These are phyloP conservation scores for Gibbula magus DNA, from an alignment of 2,888 invertebrate species.

Conservation along the genomic window DNA sequence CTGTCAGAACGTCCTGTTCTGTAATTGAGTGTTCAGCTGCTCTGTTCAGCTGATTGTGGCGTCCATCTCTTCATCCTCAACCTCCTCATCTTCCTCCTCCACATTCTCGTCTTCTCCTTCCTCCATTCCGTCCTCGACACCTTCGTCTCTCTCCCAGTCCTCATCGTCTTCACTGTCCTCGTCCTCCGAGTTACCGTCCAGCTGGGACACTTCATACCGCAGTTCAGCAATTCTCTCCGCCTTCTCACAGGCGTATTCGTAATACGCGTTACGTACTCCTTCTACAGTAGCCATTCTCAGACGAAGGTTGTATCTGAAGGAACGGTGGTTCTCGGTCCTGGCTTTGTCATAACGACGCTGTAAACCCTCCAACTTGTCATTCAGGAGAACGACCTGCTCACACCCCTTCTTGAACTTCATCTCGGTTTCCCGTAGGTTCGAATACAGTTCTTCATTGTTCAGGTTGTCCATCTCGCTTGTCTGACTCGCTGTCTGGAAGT, in stretches of 20 bases:
- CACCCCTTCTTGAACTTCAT: background rate
- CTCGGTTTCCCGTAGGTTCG: background rate
- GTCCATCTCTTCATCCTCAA: background rate
- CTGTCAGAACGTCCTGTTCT: background rate
- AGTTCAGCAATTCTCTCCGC: background rate
- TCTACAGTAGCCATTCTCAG: background rate
- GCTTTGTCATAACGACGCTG: constrained; percentile 5
- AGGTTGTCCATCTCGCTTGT: too few relatives aligned
- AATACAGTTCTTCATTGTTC: too few relatives aligned
- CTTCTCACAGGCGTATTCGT: constrained; percentile 18
- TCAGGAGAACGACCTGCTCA: constrained; percentile 10
- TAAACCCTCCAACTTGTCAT: constrained; percentile 9
- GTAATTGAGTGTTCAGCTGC: too few relatives aligned
- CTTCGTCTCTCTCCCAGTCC: background rate
- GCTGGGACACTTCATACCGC: background rate
- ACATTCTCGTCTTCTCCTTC: background rate
- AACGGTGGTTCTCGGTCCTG: background rate
- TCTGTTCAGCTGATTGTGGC: too few relatives aligned
- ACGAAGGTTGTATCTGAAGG: constrained; percentile 12
- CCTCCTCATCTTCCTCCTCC: background rate
- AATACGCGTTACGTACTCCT: constrained; percentile 7
- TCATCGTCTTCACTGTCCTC: background rate
- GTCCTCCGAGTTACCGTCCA: background rate
- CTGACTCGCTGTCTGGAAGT: too few relatives aligned
- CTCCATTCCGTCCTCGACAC: background rate